Evolutionary conservation across 2,797 vertebrate genomes (phyloP).

Genomic region (Peromyscus melanophrys): DNA sequence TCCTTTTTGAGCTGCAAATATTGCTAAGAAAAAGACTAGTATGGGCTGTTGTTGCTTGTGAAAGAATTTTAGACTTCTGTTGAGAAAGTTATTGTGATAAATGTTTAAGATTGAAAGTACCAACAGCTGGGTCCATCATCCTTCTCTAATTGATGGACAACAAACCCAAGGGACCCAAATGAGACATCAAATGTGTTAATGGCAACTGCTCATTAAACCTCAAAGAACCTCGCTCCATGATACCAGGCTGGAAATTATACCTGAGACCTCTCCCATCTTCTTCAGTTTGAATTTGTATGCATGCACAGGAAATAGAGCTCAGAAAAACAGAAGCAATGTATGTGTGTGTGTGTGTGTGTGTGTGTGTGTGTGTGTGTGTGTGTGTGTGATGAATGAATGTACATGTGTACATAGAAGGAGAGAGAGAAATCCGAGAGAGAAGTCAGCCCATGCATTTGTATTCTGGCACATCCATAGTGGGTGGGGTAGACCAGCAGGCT

Average conservation of each 20-base stretch:
- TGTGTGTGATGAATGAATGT: background rate
- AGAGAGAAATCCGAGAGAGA: background rate
- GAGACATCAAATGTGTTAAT: background rate
- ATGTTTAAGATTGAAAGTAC: background rate
- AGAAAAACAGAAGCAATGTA: background rate
- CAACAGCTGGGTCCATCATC: background rate
- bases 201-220: background rate
- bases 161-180: background rate
- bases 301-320: background rate
- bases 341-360: background rate
- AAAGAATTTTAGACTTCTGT: background rate
- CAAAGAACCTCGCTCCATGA: background rate
- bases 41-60: background rate
- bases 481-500: background rate
- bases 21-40: background rate
- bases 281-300: background rate
- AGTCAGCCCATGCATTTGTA: background rate
- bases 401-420: background rate
- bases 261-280: background rate
- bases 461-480: background rate
- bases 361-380: background rate
- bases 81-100: background rate
- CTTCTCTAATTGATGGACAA: background rate
- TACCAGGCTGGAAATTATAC: background rate
- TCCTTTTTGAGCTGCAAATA: background rate